Conservation (phyloP, 2,888 invertebrate species). For the Portevinia maculata region DNA sequence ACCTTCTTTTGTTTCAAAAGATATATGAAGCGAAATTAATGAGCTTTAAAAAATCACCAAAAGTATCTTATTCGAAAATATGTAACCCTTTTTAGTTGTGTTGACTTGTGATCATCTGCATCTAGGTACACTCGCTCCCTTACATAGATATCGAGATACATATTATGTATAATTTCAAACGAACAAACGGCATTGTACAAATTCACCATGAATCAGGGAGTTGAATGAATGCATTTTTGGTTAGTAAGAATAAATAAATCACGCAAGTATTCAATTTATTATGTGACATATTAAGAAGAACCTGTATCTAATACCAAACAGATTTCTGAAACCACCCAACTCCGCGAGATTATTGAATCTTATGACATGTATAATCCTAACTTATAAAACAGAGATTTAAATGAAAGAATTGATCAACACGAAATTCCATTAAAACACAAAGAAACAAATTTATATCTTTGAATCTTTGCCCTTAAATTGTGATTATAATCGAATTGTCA, state of each 20-base stretch:
- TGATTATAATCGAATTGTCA: slow-evolving; percentile 53
- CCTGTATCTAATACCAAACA: slow-evolving; percentile 38
- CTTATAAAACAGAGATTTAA: slow-evolving; percentile 31
- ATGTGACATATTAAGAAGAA: slow-evolving; percentile 54
- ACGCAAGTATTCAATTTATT: slow-evolving; percentile 64
- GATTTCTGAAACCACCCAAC: too few relatives aligned
- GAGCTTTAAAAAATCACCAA: background rate
- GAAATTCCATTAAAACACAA: slow-evolving; percentile 29
- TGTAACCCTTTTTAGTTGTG: slow-evolving; percentile 42
- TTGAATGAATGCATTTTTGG: background rate
- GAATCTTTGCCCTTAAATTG: slow-evolving; percentile 46
- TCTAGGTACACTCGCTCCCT: slow-evolving; percentile 9
- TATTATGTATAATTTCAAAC: slow-evolving; percentile 66
- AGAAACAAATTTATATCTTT: slow-evolving; percentile 13
- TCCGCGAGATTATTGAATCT: too few relatives aligned
- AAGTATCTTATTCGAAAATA: slow-evolving; percentile 40
- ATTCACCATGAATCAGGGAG: slow-evolving; percentile 37
- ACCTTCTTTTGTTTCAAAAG: background rate
- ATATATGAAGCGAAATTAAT: background rate
- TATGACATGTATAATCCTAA: slow-evolving; percentile 53
- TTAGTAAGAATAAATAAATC: slow-evolving; percentile 53
- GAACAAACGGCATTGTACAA: slow-evolving; percentile 49
- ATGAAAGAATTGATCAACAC: slow-evolving; percentile 51
- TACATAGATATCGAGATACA: slow-evolving; percentile 50
- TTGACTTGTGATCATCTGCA: slow-evolving; percentile 13